A percentile compares a stretch with the other conserved stretches of the same genome.
phyloP scores from a whole-genome alignment of 2,113 vertebrate genomes.

The Rhipidura dahli region DNA sequence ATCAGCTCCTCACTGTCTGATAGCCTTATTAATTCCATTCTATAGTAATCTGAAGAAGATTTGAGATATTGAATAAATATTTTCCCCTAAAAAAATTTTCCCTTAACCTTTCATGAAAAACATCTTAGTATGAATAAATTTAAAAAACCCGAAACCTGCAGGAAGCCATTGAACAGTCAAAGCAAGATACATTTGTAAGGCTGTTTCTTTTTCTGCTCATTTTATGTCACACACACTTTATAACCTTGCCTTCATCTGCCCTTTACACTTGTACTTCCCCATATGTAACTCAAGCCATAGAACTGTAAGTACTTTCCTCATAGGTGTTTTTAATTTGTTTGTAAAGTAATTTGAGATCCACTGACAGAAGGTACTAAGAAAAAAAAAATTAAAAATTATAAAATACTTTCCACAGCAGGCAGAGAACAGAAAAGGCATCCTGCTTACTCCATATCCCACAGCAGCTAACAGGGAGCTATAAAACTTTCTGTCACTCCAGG shows the following conservation, averaged over 20 bases:
- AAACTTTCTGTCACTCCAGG: background rate
- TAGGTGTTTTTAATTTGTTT: slow-evolving; percentile 33
- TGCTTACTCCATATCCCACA: background rate
- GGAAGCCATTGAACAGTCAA: background rate
- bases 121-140: background rate
- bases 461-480: background rate
- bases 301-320: background rate
- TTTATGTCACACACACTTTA: background rate
- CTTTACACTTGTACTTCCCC: background rate
- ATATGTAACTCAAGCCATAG: background rate
- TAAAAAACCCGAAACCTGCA: background rate
- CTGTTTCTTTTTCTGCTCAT: background rate
- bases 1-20: background rate
- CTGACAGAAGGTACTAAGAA: background rate
- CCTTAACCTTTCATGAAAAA: background rate
- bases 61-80: background rate
- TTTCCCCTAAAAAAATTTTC: background rate
- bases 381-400: background rate
- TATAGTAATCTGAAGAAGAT: background rate
- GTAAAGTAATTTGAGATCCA: background rate
- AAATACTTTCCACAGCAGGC: background rate
- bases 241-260: background rate
- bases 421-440: background rate
- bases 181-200: background rate
- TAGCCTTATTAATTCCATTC: background rate